Base-by-base conservation (phyloP, 2,888 invertebrate species). In the Andrena flavipes region DNA sequence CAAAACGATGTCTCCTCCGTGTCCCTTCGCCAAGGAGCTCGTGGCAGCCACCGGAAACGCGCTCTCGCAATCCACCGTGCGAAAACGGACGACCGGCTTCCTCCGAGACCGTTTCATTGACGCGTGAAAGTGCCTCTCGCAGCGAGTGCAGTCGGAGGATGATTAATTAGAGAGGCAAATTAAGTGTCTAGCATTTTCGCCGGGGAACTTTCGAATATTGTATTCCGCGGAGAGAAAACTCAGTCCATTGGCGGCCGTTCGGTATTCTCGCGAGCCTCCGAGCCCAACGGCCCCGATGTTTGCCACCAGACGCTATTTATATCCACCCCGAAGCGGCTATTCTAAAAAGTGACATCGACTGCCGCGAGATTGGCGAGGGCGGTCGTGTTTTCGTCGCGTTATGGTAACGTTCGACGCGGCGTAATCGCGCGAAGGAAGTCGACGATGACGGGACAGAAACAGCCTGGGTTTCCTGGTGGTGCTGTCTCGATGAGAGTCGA, bases 261-360 rank as follows among this genome's bases (percentile, higher is more conserved):
- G 70, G n/a, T 71, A 29, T 70, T 20, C 70, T 35, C 70, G 48
- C 48, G 60, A 60, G 60, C 29, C 8, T 16, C 54, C 54, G 63
- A 67, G 75, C 84, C 82, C 87, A 85, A 88, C 77, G 88, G 76
- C 84, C 86, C 84, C 83, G 82, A 80, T 84, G 84, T 87, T 88
- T 80, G 82, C 83, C 68, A 72, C 49, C 69, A 65, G 65, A 65
- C 80, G 85, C 88, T 89, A 86, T 85, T 86, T 86, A 85, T 65
- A 75, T 56, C 49, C 35, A 49, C 42, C 20, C 56, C 71, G 70
- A 76, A 42, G 70, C 51, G 62, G 72, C 59, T 51, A 59, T 72
- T 72, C 64, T 72, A 54, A 67, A 68, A 76, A 73, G 69, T 72
- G 74, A 82, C 77, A 74, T 84, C 74, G 68, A 77, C 42, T 35